phyloP scores from a whole-genome alignment of 2,113 vertebrate genomes.

The Lynx canadensis region DNA sequence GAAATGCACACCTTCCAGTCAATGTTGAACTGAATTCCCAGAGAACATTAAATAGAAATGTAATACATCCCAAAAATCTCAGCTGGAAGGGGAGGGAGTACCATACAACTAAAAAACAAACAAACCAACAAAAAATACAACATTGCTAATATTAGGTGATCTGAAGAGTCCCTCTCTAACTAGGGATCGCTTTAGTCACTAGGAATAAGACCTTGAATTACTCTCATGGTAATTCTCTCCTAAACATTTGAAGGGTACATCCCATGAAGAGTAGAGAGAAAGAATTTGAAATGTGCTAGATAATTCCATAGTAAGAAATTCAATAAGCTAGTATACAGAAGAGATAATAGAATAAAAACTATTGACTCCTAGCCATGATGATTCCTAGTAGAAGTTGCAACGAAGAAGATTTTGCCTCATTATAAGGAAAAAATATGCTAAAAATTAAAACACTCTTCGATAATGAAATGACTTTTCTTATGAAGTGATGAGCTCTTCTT shows the following conservation, averaged over 20 bases:
- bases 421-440: background rate
- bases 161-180: background rate
- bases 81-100: background rate
- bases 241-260: background rate
- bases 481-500: background rate
- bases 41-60: background rate
- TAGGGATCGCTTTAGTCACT: background rate
- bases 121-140: background rate
- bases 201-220: background rate
- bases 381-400: conserved; percentile 29
- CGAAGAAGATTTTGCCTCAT: background rate
- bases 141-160: background rate
- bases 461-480: conserved; percentile 23
- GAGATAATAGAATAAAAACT: conserved; percentile 7
- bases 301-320: background rate
- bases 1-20: background rate
- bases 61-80: background rate
- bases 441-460: background rate
- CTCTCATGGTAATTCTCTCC: background rate
- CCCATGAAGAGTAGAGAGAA: background rate
- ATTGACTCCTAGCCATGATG: background rate
- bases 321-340: background rate
- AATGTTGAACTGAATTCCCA: background rate
- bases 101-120: background rate
- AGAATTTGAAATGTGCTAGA: conserved; percentile 9